Evolutionary conservation across 2,888 invertebrate genomes (phyloP), one percentile per base, ranked within the genome.

Genomic region (Phalera bucephala): DNA sequence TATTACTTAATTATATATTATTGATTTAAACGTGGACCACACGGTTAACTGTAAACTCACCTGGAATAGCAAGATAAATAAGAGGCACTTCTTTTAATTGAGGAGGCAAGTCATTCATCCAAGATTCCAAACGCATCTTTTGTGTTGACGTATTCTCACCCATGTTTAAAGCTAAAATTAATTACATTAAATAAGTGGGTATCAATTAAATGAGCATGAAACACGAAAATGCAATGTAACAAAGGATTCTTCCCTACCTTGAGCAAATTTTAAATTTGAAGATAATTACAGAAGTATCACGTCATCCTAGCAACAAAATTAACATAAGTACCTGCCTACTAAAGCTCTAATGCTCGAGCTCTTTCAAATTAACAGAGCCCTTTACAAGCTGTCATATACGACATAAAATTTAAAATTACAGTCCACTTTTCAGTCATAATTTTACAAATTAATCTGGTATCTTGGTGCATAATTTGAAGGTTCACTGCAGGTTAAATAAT

Each of bases 31-130:
- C n/a, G n/a, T n/a, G n/a, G n/a, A n/a, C n/a, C n/a, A n/a, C n/a
- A n/a, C n/a, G n/a, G n/a, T n/a, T n/a, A n/a, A n/a, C n/a, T n/a
- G n/a, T n/a, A n/a, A 28, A 38, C 26, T 40, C 90, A 95, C 95
- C 95, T 83, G 95, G 95, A 74, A 95, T 94, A 12, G 95, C 94
- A 51, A 95, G 80, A 64, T 93, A 91, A 51, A 94, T 93, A 38
- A 95, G 74, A 13, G 95, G 92, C 40, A 93, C 45, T 40, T 91
- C 80, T 62, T 91, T 91, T 15, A 94, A 65, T 37, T 80, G 73
- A 9, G 83, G 77, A 32, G 94, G 93, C 52, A 95, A 73, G 43
- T 91, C 90, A 17, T 89, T 83, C 95, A 95, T 95, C 95, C 95
- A 95, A 51, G 91, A 85, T 64, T 93, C 93, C 34, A 93, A 76